Base-by-base conservation (phyloP, 2,113 vertebrate species). In the Bos indicus region DNA sequence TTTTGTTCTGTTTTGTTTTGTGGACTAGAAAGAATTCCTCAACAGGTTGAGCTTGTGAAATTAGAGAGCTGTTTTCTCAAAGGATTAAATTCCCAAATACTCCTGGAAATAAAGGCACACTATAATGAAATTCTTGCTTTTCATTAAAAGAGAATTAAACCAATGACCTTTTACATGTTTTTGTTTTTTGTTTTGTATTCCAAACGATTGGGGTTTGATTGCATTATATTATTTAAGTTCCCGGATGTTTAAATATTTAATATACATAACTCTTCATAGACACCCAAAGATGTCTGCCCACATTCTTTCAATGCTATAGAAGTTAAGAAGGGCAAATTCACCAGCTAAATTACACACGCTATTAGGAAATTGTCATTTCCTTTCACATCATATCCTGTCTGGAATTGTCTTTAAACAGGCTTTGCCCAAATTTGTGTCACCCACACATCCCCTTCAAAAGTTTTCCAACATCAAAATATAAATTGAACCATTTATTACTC, bases 61-160 rank as follows among this genome's bases (percentile, higher is more conserved):
- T n/a, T 28, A 59, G 36, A 97, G 67, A 57, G 21, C 17, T 90
- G 43, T 74, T 94, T 94, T 92, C 88, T 95, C 56, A 67, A 80
- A 83, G 88, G 95, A 93, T 97, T 95, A 92, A 86, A 88, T 71
- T 52, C 21, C 78, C 74, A 43, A 94, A 90, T 82, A 86, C 54
- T 93, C 92, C 59, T 10, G 5, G 74, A 97, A 91, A 95, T 19
- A 74, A 94, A 78, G 71, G 86, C 46, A 4, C 23, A n/a, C 1
- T 5, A 43, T 56, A 90, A 82, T 97, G 82, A 97, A 96, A 90
- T 71, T 78, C 80, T 95, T 94, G 62, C 64, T 93, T 92, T 96
- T 96, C 93, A 94, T 97, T 97, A 98, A 96, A 95, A 96, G 57
- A 94, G 96, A 97, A 97, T 96, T 96, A 96, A 94, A 40, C 74